phyloP scores from a whole-genome alignment of 2,797 vertebrate genomes.

The Champsocephalus esox region DNA sequence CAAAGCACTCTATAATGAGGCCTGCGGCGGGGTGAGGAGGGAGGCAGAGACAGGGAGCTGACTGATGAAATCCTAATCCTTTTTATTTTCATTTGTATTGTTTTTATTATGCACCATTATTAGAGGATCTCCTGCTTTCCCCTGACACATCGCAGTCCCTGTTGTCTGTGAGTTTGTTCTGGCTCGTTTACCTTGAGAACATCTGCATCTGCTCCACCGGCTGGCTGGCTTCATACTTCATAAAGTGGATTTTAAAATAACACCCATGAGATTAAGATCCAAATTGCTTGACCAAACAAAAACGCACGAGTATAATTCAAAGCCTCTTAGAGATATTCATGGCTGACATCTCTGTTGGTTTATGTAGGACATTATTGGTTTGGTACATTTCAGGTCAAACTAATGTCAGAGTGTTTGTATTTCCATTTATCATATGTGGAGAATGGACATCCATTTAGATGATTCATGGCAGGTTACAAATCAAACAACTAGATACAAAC shows the following conservation, averaged over 20 bases:
- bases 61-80: slow-evolving; percentile 42
- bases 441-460: background rate
- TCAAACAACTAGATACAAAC: slow-evolving; percentile 15
- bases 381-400: background rate
- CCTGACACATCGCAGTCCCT: slow-evolving; percentile 5
- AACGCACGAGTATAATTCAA: slow-evolving; percentile 50
- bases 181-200: slow-evolving; percentile 13
- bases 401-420: background rate
- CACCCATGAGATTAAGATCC: slow-evolving; percentile 74
- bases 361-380: slow-evolving; percentile 25
- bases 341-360: slow-evolving; percentile 23
- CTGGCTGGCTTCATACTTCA: slow-evolving; percentile 47
- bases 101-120: slow-evolving; percentile 37
- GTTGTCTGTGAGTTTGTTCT: slow-evolving; percentile 26
- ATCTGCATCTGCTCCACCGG: slow-evolving; percentile 24
- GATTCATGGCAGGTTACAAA: background rate
- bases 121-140: slow-evolving; percentile 25
- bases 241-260: slow-evolving; percentile 70
- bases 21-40: slow-evolving; percentile 8
- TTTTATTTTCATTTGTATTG: slow-evolving; percentile 31
- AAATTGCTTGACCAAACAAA: slow-evolving; percentile 73
- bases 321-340: slow-evolving; percentile 34
- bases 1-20: slow-evolving; percentile 59
- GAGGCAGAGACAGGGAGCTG: slow-evolving; percentile 22
- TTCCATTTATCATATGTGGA: background rate